phyloP scores from a whole-genome alignment of 1,140 invertebrate species.

The Brachionus paranguensis region DNA sequence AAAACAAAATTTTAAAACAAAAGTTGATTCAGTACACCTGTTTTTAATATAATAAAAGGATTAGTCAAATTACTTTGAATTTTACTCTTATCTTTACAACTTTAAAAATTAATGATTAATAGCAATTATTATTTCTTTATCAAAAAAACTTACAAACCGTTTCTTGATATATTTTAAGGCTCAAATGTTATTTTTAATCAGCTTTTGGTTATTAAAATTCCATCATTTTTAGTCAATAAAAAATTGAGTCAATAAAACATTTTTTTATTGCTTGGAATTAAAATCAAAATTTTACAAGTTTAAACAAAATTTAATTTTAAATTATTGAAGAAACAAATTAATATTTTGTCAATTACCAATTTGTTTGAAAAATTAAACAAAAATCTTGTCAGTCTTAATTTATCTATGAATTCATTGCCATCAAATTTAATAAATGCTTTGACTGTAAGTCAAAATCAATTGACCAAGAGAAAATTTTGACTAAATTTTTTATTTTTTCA shows the following conservation, averaged over 20 bases:
- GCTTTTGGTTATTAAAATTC: not conserved
- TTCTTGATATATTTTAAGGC: too few species aligned
- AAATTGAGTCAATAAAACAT: not conserved
- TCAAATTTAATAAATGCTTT: not conserved
- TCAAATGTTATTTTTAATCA: not conserved
- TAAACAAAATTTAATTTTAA: not conserved
- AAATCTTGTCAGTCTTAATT: not conserved
- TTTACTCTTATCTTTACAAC: too few species aligned
- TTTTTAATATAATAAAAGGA: too few species aligned
- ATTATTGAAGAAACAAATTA: not conserved
- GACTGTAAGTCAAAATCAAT: not conserved
- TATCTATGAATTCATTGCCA: not conserved
- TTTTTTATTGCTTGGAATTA: not conserved
- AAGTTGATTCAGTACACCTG: too few species aligned
- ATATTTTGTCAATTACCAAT: not conserved
- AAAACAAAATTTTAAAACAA: not conserved
- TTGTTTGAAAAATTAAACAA: not conserved
- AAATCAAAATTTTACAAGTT: not conserved
- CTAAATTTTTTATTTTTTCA: not conserved
- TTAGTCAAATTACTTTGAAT: too few species aligned
- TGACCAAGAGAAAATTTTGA: not conserved
- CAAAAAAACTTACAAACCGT: too few species aligned
- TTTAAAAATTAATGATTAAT: too few species aligned
- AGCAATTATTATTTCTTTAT: too few species aligned
- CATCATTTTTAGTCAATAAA: not conserved